Percentiles rank a stretch among this genome's conserved stretches.
phyloP scores from a whole-genome alignment of 1,140 invertebrate species.

The Bombus vancouverensis region DNA sequence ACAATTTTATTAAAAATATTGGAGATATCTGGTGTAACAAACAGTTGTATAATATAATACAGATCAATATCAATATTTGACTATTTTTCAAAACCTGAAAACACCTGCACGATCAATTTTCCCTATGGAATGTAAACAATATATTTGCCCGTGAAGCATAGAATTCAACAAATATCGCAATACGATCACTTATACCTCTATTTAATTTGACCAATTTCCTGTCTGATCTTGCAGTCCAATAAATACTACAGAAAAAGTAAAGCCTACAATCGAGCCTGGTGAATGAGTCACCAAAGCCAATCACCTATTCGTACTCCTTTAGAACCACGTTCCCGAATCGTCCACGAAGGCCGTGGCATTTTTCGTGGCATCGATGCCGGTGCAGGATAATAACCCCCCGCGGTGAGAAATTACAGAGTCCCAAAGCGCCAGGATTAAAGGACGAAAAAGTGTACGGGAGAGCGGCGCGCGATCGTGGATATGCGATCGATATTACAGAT shows the following conservation, averaged over 20 bases:
- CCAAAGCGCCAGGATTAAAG: constrained; percentile 43
- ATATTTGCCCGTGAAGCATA: too few species aligned
- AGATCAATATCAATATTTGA: too few species aligned
- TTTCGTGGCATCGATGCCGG: constrained; percentile 18
- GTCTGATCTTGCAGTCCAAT: not conserved
- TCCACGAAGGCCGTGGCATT: not conserved
- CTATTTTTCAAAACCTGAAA: too few species aligned
- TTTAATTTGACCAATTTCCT: too few species aligned
- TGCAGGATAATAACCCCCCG: constrained; percentile 26
- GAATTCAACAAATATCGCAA: too few species aligned
- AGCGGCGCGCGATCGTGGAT: constrained; percentile 33
- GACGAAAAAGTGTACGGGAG: constrained; percentile 46
- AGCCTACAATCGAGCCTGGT: not conserved
- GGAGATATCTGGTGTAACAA: too few species aligned
- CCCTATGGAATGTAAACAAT: too few species aligned
- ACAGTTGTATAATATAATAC: too few species aligned
- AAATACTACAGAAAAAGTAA: not conserved
- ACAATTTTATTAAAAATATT: too few species aligned
- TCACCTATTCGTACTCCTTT: not conserved
- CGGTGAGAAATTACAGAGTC: constrained; percentile 47
- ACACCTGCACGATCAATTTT: too few species aligned
- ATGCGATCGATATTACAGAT: constrained; percentile 43
- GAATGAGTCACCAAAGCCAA: not conserved
- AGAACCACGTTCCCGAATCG: not conserved
- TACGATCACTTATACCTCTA: too few species aligned